Evolutionary conservation across 2,888 invertebrate genomes (phyloP), one percentile per base, ranked within the genome.

Genomic region (Elysia crispata): DNA sequence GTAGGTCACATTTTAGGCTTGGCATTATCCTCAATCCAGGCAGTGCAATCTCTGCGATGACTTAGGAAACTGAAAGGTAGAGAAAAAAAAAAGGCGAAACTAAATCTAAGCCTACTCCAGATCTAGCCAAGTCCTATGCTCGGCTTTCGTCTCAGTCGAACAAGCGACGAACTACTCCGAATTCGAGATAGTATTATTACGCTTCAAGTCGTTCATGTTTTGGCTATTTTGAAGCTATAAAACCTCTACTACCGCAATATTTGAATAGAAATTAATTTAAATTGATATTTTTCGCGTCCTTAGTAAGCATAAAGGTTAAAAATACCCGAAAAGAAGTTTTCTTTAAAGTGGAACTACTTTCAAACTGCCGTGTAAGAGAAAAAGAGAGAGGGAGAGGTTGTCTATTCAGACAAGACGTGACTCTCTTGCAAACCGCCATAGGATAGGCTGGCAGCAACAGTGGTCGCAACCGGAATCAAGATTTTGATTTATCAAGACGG

Each of bases 261-360:
- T 64, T 8, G 15, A 30, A 15, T 54, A 6, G 20, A 66, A 20
- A 23, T 3, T 41, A 6, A 41, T 41, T 11, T 41, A 6, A 41
- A 6, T n/a, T n/a, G n/a, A 41, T 11, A 41, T 41, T 41, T 41
- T 41, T 41, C 3, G 41, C 11, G 11, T 41, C 11, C 41, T 41
- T 41, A 41, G 41, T 41, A 6, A 6, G 11, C 41, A 60, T 15
- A 8, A 5, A 8, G 8, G 23, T 8, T 3, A 60, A 60, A 18
- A 1, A 20, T 62, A 23, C 15, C 18, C 15, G 30, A 0, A 13
- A 30, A n/a, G 8, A 18, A 60, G 1, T 31, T 13, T 33, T 74
- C 11, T 41, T 49, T 15, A 6, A n/a, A 1, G 18, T 31, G 49
- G 83, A 73, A 83, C 83, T 83, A 83, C 81, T 83, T 83, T 83